phyloP scores from a whole-genome alignment of 2,888 invertebrate genomes.

The Drosophila bunnanda region DNA sequence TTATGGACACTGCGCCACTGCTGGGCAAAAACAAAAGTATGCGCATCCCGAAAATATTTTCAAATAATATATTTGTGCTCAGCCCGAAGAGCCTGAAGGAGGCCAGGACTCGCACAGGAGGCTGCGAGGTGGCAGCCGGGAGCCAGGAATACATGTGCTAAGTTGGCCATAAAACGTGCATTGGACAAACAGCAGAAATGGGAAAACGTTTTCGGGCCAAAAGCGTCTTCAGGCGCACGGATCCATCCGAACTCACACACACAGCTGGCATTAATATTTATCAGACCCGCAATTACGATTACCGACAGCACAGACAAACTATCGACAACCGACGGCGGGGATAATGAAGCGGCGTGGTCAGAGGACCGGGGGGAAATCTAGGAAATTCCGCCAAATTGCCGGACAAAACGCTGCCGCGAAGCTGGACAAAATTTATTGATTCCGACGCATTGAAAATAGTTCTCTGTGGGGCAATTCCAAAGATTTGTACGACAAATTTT shows the following conservation, averaged over 20 bases:
- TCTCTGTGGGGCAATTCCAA: conserved; percentile 82
- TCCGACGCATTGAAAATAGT: conserved; percentile 83
- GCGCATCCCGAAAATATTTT: conserved; percentile 30
- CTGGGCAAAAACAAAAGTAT: conserved; percentile 36
- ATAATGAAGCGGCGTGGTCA: conserved; percentile 16
- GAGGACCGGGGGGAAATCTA: conserved; percentile 31
- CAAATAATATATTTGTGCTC: conserved; percentile 36
- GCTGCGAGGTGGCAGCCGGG: neutral
- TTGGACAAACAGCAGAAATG: conserved; percentile 32
- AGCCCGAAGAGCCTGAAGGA: neutral
- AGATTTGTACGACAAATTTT: conserved; percentile 79
- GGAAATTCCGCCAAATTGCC: conserved; percentile 61
- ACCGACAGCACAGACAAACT: conserved; percentile 61
- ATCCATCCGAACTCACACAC: conserved; percentile 42
- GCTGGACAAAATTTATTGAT: conserved; percentile 77
- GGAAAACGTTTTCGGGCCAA: conserved; percentile 5
- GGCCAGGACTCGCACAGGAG: neutral
- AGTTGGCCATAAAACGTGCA: conserved; percentile 59
- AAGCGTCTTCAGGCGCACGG: conserved; percentile 39
- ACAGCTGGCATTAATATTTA: conserved; percentile 72
- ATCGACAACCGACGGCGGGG: conserved; percentile 39
- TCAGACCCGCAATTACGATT: conserved; percentile 75
- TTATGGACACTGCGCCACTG: conserved; percentile 49
- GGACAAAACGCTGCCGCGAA: conserved; percentile 67
- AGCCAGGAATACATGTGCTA: conserved; percentile 57